Conservation (phyloP, 2,113 vertebrate species). For the Pica pica region DNA sequence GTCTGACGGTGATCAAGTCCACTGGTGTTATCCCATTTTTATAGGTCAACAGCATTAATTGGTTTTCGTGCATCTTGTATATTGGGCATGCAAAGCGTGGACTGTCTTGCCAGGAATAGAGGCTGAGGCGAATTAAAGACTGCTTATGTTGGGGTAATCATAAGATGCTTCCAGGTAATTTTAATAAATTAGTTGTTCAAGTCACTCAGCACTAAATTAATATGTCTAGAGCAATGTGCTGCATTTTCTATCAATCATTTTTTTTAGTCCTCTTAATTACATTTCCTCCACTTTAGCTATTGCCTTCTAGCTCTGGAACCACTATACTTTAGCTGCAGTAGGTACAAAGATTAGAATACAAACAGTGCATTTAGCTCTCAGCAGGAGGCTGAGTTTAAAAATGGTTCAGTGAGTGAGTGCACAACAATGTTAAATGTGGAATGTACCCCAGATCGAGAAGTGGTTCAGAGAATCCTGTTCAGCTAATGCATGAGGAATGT, state of each 20-base stretch:
- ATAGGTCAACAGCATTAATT: constrained; percentile 40
- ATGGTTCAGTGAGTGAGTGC: constrained; percentile 1
- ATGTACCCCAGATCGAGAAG: neutral
- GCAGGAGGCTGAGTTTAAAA: constrained; percentile 23
- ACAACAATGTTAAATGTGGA: constrained; percentile 7
- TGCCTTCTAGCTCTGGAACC: constrained; percentile 29
- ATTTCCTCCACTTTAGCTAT: constrained; percentile 36
- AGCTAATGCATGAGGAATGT: neutral
- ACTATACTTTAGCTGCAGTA: constrained; percentile 28
- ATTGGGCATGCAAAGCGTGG: neutral
- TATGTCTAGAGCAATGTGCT: constrained; percentile 34
- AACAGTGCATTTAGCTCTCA: constrained; percentile 35
- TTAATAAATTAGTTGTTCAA: constrained; percentile 49
- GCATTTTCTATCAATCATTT: constrained; percentile 51
- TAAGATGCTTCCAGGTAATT: constrained; percentile 57
- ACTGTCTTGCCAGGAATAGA: constrained; percentile 26
- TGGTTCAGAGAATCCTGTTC: neutral
- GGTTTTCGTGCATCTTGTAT: neutral
- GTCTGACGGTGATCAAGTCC: neutral
- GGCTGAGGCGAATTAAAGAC: constrained; percentile 43
- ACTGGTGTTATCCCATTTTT: constrained; percentile 6
- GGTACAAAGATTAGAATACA: constrained; percentile 35
- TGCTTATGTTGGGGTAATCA: constrained; percentile 55
- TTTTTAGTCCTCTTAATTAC: constrained; percentile 61
- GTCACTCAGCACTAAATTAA: constrained; percentile 50